Percentiles rank a stretch among this genome's conserved stretches.
phyloP scores from a whole-genome alignment of 30 jellyfish, hydroid and myxozoan species.

The Haliclystus octoradiatus region DNA sequence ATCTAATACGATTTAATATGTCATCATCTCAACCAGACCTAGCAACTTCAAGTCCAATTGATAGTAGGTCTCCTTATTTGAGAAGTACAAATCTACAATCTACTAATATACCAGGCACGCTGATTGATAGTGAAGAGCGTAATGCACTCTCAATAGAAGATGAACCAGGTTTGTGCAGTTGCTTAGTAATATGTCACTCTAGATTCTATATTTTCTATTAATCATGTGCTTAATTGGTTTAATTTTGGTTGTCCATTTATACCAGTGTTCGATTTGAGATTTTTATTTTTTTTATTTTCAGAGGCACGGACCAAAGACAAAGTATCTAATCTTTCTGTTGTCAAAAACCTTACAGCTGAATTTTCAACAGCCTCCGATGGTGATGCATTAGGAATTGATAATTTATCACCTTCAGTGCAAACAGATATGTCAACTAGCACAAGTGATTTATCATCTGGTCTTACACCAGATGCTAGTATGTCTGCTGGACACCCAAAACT shows the following conservation, averaged over 20 bases:
- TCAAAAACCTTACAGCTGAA: background rate
- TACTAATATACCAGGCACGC: background rate
- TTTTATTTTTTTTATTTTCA: too few species aligned
- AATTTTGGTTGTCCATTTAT: too few species aligned
- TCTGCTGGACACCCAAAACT: background rate
- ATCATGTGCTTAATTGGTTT: too few species aligned
- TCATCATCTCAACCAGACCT: constrained; percentile 34
- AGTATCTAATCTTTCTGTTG: too few species aligned
- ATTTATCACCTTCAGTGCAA: background rate
- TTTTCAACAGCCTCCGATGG: background rate
- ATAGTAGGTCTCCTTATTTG: background rate
- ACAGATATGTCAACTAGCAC: constrained; percentile 1
- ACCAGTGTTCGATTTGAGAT: too few species aligned
- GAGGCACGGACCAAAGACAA: too few species aligned
- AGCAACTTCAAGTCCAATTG: constrained; percentile 2
- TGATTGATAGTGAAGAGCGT: constrained; percentile 19
- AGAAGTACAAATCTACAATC: constrained; percentile 8
- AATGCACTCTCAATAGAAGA: constrained; percentile 81
- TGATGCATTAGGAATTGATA: background rate
- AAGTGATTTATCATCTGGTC: background rate
- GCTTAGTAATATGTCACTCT: too few species aligned
- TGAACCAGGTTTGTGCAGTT: constrained; percentile 19
- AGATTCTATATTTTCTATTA: too few species aligned
- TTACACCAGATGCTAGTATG: background rate
- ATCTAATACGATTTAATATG: background rate